Evolutionary conservation across 2,797 vertebrate species (phyloP), one percentile per base, ranked within the genome.

Genomic region (Poeciliopsis presidionis): DNA sequence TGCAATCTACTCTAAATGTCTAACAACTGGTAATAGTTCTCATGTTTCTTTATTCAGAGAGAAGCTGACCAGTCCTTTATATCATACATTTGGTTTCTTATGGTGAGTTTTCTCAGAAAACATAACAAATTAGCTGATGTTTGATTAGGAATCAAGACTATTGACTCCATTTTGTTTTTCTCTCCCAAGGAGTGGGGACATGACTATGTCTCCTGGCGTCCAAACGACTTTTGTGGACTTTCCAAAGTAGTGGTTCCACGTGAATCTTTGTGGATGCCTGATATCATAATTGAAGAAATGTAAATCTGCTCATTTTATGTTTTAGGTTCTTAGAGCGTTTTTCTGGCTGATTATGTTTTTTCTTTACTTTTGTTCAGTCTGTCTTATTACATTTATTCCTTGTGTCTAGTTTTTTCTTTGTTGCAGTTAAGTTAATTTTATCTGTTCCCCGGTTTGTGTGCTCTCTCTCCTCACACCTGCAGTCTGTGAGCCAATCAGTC

Each of bases 261-360:
- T 45, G 73, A 86, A 2, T 20, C 85, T 7, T 22, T 94, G 63
- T 94, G 92, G 93, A 83, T 78, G 18, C 91, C 92, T 2, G 91
- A 94, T 73, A 4, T 93, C 16, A 79, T 65, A 8, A 91, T 93
- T 46, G 81, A 87, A 45, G 92, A 93, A 74, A 90, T 91, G 92
- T 93, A 72, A 92, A 87, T 51, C 18, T 51, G 6, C 49, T 51
- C 20, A 51, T 51, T 1, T 47, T 51, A 51, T 51, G 20, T 51
- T 51, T 51, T 51, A 8, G 20, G 49, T 51, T 7, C 2, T 3
- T 7, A 22, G 49, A 0, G 7, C 22, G 20, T 6, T 51, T 51
- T 20, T 41, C 39, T 41, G 7, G 20, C 0, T 51, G 47, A 7
- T 49, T 8, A 51, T 46, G 20, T 2, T 22, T 51, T 51, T 22